These are phyloP conservation scores for Lipotes vexillifer DNA, from an alignment of 2,113 vertebrate species.

Conservation along the genomic window DNA sequence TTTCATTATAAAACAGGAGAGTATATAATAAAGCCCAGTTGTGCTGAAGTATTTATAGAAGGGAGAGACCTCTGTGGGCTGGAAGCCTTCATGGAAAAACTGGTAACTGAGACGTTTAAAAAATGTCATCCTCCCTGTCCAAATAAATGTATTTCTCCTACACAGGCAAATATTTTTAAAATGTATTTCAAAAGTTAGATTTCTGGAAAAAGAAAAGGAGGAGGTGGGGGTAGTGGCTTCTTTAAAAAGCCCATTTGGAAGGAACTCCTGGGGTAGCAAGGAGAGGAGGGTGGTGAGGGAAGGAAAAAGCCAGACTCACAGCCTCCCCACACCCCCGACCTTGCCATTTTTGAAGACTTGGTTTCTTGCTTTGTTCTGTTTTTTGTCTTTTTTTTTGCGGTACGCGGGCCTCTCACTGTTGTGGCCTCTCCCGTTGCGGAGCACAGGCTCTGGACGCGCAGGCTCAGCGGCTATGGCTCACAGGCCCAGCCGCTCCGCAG, in stretches of 20 bases:
- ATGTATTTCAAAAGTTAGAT: slow-evolving; percentile 61
- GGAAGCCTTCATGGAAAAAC: slow-evolving; percentile 69
- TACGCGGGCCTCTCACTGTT: too few relatives aligned
- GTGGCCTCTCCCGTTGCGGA: too few relatives aligned
- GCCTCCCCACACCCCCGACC: rapidly evolving
- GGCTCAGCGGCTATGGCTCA: too few relatives aligned
- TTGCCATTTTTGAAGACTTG: background rate
- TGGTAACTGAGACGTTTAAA: slow-evolving; percentile 44
- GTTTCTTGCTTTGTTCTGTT: too few relatives aligned
- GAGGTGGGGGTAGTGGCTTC: background rate
- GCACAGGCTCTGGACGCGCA: too few relatives aligned
- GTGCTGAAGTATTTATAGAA: slow-evolving; percentile 66
- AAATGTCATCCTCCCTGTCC: slow-evolving; percentile 54
- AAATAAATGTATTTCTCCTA: slow-evolving; percentile 72
- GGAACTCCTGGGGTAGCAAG: background rate
- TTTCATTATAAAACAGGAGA: slow-evolving; percentile 45
- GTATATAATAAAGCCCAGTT: slow-evolving; percentile 52
- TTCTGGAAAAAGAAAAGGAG: slow-evolving; percentile 62
- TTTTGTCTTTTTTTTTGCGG: too few relatives aligned
- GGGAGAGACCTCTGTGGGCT: slow-evolving; percentile 70
- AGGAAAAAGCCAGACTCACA: background rate
- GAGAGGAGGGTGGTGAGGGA: background rate
- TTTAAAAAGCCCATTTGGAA: slow-evolving; percentile 10
- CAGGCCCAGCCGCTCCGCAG: too few relatives aligned
- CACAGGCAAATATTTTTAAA: slow-evolving; percentile 72